These are phyloP conservation scores for Morelia viridis DNA, from an alignment of 2,797 vertebrate species.

Conservation along the genomic window DNA sequence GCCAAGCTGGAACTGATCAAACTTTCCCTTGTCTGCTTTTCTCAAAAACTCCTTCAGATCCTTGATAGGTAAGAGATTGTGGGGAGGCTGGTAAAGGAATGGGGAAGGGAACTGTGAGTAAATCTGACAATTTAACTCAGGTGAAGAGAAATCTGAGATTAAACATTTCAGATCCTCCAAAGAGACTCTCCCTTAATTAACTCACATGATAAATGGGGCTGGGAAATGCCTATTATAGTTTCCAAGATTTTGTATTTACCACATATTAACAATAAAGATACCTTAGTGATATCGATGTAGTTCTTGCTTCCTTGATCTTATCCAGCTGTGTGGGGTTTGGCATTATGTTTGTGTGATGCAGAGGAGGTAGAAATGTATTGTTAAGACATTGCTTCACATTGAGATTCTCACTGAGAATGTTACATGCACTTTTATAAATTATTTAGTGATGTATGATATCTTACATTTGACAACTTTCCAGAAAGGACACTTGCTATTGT, in stretches of 20 bases:
- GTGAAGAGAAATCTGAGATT: neutral
- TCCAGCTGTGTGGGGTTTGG: neutral
- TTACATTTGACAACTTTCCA: neutral
- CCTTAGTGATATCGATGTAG: neutral
- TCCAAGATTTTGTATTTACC: neutral
- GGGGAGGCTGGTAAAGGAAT: neutral
- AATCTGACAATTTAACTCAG: neutral
- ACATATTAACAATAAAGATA: neutral
- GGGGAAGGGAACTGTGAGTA: neutral
- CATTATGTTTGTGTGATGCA: neutral
- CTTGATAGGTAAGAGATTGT: neutral
- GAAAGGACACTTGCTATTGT: neutral
- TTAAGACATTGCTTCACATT: neutral
- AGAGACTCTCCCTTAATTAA: neutral
- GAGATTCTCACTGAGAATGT: neutral
- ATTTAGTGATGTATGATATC: neutral
- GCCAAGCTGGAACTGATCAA: neutral
- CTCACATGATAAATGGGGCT: neutral
- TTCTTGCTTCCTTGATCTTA: neutral
- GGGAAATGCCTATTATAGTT: neutral
- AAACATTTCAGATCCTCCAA: neutral
- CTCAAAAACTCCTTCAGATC: neutral
- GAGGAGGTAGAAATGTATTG: neutral
- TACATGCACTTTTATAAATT: neutral
- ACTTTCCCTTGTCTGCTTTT: neutral